Base-by-base conservation (phyloP, 2,888 invertebrate genomes). In the Punctoribates punctum region DNA sequence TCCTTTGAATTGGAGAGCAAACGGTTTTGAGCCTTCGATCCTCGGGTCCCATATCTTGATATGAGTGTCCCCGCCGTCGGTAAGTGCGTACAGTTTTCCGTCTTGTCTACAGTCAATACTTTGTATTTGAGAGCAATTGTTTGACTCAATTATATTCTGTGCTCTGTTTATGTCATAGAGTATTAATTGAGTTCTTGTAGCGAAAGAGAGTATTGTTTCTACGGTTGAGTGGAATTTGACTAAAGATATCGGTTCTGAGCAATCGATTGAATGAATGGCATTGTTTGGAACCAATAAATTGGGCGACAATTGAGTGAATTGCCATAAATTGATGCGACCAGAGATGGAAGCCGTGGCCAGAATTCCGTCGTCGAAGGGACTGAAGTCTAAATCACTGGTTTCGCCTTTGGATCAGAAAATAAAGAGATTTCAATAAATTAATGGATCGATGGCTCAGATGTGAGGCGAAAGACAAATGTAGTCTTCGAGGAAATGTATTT, bases 371-470 rank as follows among this genome's bases (percentile, higher is more conserved):
- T 96, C 94, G 85, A 96, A 96, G 9, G 96, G 96, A 42, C 96
- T 95, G 84, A 97, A 96, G 81, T 92, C 92, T 88, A 96, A 90
- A 84, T 96, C 96, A 54, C 94, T 94, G 51, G 96, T 93, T 70
- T 94, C 92, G 82, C 96, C 96, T 74, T 91, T 88, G 73, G 77
- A 20, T 57, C 48, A 48, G 13, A 48, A 15, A 15, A 9, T 6
- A 34, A 4, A 34, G 34, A 6, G 5, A 34, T 34, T 34, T 34
- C 8, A 34, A 34, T 34, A 34, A 6, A 34, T 8, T 6, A 34
- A 34, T 34, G 34, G 8, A 34, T 6, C 8, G 8, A 34, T 34
- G 34, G 34, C 8, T 6, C 8, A 34, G 34, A 34, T n/a, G n/a
- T n/a, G n/a, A n/a, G n/a, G n/a, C n/a, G 8, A 34, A 34, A 4